Evolutionary conservation across 2,797 vertebrate genomes (phyloP).

Genomic region (Intellagama lesueurii): DNA sequence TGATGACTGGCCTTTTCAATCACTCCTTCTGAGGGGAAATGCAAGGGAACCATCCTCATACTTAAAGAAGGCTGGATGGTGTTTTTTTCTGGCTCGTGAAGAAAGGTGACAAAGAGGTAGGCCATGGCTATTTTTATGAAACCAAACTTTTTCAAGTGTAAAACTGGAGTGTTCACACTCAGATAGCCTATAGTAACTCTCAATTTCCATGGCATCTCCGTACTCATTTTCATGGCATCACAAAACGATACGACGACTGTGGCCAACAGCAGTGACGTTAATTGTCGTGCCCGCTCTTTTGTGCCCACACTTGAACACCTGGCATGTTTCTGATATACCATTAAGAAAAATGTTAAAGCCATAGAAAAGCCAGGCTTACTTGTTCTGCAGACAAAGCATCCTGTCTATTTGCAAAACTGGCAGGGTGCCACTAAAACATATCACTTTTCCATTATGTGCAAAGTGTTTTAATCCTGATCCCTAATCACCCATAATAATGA

Average conservation of each 20-base stretch:
- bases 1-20: background rate
- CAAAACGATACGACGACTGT: background rate
- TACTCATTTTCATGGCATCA: background rate
- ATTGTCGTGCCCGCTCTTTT: background rate
- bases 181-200: background rate
- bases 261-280: background rate
- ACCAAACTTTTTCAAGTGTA: background rate
- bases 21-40: background rate
- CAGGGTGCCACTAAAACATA: constrained; percentile 50
- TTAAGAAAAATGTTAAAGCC: constrained; percentile 26
- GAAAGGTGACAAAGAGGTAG: background rate
- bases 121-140: background rate
- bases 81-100: background rate
- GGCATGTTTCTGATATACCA: background rate
- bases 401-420: constrained; percentile 45
- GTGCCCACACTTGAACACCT: background rate
- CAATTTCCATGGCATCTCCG: background rate
- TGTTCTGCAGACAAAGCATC: constrained; percentile 34
- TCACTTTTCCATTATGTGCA: constrained; percentile 28
- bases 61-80: background rate
- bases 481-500: constrained; percentile 40
- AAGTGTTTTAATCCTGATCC: constrained; percentile 50
- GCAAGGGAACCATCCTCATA: background rate
- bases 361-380: background rate
- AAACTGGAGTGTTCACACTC: background rate